phyloP scores from a whole-genome alignment of 2,113 vertebrate species.

The Bolborhynchus lineola region DNA sequence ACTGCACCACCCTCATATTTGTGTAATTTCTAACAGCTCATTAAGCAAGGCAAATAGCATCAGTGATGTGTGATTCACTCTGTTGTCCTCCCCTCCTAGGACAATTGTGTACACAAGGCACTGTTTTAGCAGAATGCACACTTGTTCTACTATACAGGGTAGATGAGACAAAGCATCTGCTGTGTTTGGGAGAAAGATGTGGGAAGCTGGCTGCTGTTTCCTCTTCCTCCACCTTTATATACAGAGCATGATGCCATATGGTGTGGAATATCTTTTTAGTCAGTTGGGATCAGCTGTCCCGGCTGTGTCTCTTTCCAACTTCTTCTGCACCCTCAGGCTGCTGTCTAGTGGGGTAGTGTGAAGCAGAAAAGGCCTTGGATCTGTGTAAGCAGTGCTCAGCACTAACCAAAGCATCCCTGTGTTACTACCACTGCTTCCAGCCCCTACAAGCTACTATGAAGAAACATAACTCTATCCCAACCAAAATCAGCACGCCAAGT shows the following conservation, averaged over 20 bases:
- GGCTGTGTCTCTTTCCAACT: neutral
- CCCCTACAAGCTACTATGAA: neutral
- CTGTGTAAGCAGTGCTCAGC: neutral
- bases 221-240: neutral
- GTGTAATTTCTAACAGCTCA: neutral
- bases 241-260: accelerated
- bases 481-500: neutral
- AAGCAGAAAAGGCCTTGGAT: neutral
- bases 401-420: accelerated
- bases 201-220: neutral
- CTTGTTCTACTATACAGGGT: neutral
- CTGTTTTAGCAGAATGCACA: accelerated
- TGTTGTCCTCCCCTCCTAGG: neutral
- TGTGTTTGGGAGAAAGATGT: neutral
- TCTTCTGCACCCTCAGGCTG: neutral
- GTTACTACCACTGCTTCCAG: neutral
- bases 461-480: neutral
- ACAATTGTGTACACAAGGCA: neutral
- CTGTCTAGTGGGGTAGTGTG: accelerated
- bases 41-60: neutral
- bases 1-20: neutral
- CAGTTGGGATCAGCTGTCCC: neutral
- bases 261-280: neutral
- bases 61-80: neutral
- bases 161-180: neutral